Base-by-base conservation (phyloP, 2,888 invertebrate genomes). In the Pediacus dermestoides region DNA sequence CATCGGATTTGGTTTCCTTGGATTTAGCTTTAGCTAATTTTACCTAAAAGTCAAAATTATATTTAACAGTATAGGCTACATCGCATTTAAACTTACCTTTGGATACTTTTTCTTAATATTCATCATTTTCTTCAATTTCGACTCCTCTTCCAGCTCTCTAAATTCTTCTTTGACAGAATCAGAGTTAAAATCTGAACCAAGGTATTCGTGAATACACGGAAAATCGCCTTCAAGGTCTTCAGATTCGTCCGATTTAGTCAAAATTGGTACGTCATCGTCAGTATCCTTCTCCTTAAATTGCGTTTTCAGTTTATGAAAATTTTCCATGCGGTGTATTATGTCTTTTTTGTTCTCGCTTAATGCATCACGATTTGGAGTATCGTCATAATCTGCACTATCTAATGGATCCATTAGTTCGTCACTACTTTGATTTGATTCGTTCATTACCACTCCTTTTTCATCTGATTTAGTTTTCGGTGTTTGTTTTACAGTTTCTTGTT, bases 131-230 rank as follows among this genome's bases (percentile, higher is more conserved):
- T n/a, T n/a, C n/a, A n/a, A n/a, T n/a, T n/a, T n/a, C n/a, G n/a
- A n/a, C n/a, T n/a, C n/a, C n/a, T n/a, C n/a, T n/a, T n/a, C n/a
- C n/a, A n/a, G n/a, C n/a, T n/a, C n/a, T n/a, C n/a, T n/a, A n/a
- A n/a, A n/a, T n/a, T n/a, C n/a, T n/a, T n/a, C n/a, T n/a, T n/a
- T n/a, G n/a, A n/a, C n/a, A n/a, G n/a, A n/a, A n/a, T n/a, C n/a
- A n/a, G n/a, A n/a, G n/a, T n/a, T n/a, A n/a, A n/a, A n/a, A n/a
- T n/a, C n/a, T n/a, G n/a, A n/a, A n/a, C n/a, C n/a, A n/a, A n/a
- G n/a, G n/a, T n/a, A 55, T 36, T 57, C 57, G 7, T 53, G 53
- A 18, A 54, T 55, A 16, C 49, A 55, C 2, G 49, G 48, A 26
- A 49, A 26, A 30, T 46, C 44, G 9, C 45, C 52, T 34, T 50